Evolutionary conservation across 30 jellyfish, hydroid and myxozoan genomes (phyloP), one percentile per base, ranked within the genome.

Genomic region (Nemopilema nomurai): DNA sequence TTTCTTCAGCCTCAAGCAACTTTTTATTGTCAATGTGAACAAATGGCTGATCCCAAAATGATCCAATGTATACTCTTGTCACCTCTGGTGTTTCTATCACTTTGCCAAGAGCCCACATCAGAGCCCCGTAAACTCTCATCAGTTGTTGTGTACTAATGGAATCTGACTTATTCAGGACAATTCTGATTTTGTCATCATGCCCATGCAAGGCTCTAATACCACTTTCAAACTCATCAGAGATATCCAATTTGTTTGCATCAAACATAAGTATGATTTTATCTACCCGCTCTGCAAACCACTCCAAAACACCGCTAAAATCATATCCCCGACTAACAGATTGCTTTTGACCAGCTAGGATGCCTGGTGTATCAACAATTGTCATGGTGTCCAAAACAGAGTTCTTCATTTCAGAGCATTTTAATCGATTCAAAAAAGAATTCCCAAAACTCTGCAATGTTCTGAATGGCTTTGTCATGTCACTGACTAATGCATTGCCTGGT

Each of bases 81-180:
- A 96, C 99, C 80, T 96, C 99, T 33, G 99, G 99, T 53, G 99
- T 96, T 67, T 96, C 80, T 74, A 96, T 91, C 65, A 96, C 98
- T 88, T 96, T 96, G 57, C 99, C 99, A 62, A 96, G 97, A 6
- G 99, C 87, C 99, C 99, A 96, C 99, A 96, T 96, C 93, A 96
- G 53, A 9, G 99, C 99, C 21, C 99, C 99, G 77, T 96, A 96
- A 9, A 96, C 98, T 30, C 99, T 91, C 99, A 96, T 96, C 65
- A 96, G 87, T 90, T 96, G 97, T 74, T 96, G 99, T 0, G 98
- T 80, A 6, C 97, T 81, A 24, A 96, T 82, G 96, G 87, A 83
- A 71, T 96, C 99, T n/a, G 99, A 97, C 50, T 96, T 96, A 86
- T 96, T 96, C 71, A 96, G 76, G 4, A 91, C 97, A 74, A 96